A percentile compares a stretch with the other conserved stretches of the same genome.
These are phyloP conservation scores for Lutraria lutraria DNA, from an alignment of 2,888 invertebrate species.

Conservation along the genomic window DNA sequence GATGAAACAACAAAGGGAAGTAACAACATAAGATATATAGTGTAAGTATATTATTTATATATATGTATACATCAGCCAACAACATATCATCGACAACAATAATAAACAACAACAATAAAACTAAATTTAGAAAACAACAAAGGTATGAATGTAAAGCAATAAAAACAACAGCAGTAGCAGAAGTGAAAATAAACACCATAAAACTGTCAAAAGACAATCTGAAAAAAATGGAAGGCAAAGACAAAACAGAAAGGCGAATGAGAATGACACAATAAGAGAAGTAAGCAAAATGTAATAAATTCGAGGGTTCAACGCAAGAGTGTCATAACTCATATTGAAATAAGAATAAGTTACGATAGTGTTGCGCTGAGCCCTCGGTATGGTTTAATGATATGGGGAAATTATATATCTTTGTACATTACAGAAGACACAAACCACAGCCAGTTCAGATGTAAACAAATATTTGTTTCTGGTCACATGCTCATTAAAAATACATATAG, in stretches of 20 bases:
- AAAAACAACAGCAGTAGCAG: conserved; percentile 1
- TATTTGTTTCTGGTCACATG: too few species aligned
- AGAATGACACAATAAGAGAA: neutral
- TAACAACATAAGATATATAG: neutral
- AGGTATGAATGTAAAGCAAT: neutral
- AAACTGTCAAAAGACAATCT: neutral
- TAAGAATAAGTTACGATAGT: too few species aligned
- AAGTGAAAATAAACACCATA: neutral
- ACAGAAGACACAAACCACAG: too few species aligned
- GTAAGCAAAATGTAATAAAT: neutral
- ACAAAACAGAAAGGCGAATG: neutral
- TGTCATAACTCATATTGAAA: too few species aligned
- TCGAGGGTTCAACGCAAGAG: too few species aligned
- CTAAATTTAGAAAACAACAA: neutral
- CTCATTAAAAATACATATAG: too few species aligned
- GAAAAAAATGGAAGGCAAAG: neutral
- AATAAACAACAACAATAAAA: neutral
- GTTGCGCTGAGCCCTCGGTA: too few species aligned
- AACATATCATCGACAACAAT: neutral
- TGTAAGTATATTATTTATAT: neutral
- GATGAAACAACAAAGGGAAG: neutral
- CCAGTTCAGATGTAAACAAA: too few species aligned
- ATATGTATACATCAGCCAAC: neutral
- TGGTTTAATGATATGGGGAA: too few species aligned
- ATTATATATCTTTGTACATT: too few species aligned